Conservation (phyloP, 2,113 vertebrate species). For the Cyanoramphus novaezelandiae region DNA sequence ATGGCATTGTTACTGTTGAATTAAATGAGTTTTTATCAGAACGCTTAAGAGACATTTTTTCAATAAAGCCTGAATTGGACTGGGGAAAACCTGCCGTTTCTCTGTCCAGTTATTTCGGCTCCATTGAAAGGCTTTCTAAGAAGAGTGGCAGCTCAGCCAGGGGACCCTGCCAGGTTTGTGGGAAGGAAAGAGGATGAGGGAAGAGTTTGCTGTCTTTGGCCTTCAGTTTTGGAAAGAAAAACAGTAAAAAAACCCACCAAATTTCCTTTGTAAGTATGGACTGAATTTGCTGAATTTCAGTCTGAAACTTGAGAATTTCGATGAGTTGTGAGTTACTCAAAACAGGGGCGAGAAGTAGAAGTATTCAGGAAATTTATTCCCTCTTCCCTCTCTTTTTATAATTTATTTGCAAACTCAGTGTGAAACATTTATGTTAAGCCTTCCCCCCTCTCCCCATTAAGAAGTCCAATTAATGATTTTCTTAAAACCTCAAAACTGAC, state of each 20-base stretch:
- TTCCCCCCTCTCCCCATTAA: background rate
- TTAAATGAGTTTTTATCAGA: slow-evolving; percentile 1
- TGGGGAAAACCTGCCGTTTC: background rate
- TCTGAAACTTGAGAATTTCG: background rate
- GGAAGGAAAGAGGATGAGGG: background rate
- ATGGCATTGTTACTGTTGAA: background rate
- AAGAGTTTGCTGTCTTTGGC: background rate
- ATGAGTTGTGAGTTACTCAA: background rate
- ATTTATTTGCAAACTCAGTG: background rate
- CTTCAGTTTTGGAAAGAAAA: background rate
- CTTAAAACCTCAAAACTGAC: background rate
- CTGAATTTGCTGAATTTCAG: background rate
- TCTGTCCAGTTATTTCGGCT: background rate
- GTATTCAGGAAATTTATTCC: background rate
- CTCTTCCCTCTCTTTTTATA: background rate
- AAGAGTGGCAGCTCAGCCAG: background rate
- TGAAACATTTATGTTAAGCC: background rate
- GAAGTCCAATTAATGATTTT: background rate
- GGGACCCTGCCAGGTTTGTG: background rate
- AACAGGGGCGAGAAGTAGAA: background rate
- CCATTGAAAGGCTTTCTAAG: background rate
- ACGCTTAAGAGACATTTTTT: background rate
- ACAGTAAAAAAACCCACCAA: background rate
- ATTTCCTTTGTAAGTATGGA: background rate
- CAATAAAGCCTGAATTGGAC: background rate